Base-by-base conservation (phyloP, 1,140 invertebrate species). In the Homalodisca vitripennis region DNA sequence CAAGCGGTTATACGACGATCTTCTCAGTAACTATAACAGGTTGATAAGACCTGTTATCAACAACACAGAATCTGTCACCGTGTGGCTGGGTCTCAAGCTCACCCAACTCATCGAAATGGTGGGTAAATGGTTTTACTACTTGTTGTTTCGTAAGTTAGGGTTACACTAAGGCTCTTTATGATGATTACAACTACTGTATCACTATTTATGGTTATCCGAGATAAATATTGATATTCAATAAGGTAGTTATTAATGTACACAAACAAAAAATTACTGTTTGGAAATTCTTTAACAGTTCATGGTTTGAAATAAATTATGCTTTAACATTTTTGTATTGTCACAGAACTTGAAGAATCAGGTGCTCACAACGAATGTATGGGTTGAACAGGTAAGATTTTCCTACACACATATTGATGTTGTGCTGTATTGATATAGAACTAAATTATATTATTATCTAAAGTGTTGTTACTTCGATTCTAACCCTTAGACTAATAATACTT, bases 41-140 rank as follows among this genome's bases (percentile, higher is more conserved):
- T 85, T 99, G 31, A 98, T 98, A 72, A 82, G 97, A 72, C 98
- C 98, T 0, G 95, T 99, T 34, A 88, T 88, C 14, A 97, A 98
- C 79, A 97, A 96, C 76, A 93, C 90, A 0, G 95, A 99, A 80
- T 94, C 92, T 27, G 82, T 99, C 24, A 96, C 92, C 0, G 96
- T 99, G 27, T 90, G 90, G 82, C 81, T 98, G 68, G 91, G 94
- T 1, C 85, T 98, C 17, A 96, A 97, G 78, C 80, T 98, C 60
- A 97, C 96, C 0, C 96, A 98, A 79, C 84, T 99, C 26, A 97
- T 98, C 78, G 96, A 98, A 81, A 95, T 98, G 82, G 90, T 92
- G 83, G 86, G 82, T 74, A 2, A 6, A 66, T 1, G 34, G n/a
- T n/a, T n/a, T n/a, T n/a, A n/a, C n/a, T n/a, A n/a, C n/a, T n/a